Evolutionary conservation across 2,888 invertebrate species (phyloP).

Genomic region (Rhaphigaster nebulosa): DNA sequence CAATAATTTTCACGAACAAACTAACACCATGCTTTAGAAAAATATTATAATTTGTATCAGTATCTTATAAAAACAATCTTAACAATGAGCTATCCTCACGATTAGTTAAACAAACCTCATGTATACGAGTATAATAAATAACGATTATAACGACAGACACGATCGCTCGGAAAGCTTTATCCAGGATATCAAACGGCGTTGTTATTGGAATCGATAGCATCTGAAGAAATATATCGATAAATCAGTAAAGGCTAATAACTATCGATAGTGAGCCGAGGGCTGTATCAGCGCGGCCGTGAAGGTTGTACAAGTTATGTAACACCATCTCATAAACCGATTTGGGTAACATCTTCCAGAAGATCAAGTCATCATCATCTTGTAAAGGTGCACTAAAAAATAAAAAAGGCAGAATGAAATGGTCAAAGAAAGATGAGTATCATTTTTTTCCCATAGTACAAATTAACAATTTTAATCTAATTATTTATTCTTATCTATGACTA

Average conservation of each 20-base stretch:
- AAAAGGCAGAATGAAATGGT: neutral
- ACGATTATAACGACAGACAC: neutral
- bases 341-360: neutral
- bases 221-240: constrained; percentile 7
- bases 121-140: neutral
- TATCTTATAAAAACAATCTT: neutral
- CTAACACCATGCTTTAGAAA: too few relatives aligned
- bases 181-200: neutral
- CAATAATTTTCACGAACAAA: too few relatives aligned
- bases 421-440: too few relatives aligned
- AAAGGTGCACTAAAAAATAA: neutral
- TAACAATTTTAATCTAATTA: too few relatives aligned
- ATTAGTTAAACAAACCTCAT: neutral
- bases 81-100: neutral
- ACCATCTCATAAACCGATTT: neutral
- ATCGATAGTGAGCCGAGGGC: neutral
- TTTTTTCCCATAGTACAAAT: too few relatives aligned
- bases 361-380: neutral
- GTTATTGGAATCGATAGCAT: neutral
- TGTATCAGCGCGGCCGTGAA: neutral
- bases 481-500: too few relatives aligned
- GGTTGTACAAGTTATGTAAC: neutral
- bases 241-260: neutral
- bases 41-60: too few relatives aligned
- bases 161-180: neutral